phyloP scores from a whole-genome alignment of 2,797 vertebrate genomes.

The Ceryle rudis region DNA sequence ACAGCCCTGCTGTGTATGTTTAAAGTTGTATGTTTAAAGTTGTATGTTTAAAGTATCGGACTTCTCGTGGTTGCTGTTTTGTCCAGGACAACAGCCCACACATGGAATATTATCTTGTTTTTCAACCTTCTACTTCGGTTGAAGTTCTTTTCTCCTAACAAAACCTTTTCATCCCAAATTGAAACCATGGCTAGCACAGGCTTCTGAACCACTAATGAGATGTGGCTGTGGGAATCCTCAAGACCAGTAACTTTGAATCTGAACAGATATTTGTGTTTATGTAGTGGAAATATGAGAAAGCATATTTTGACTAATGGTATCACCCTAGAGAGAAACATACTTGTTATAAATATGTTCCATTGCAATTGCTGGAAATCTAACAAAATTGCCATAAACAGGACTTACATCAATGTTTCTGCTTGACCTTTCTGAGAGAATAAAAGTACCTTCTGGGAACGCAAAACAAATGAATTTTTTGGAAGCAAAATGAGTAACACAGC shows the following conservation, averaged over 20 bases:
- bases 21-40: background rate
- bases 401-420: constrained; percentile 77
- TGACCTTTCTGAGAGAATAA: constrained; percentile 73
- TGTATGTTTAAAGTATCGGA: background rate
- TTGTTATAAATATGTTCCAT: constrained; percentile 78
- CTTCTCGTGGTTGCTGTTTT: background rate
- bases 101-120: background rate
- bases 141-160: constrained; percentile 5
- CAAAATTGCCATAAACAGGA: constrained; percentile 70
- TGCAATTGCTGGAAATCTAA: constrained; percentile 74
- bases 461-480: constrained; percentile 72
- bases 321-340: constrained; percentile 70
- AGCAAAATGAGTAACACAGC: constrained; percentile 55
- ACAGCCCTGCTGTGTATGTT: background rate
- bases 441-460: constrained; percentile 74
- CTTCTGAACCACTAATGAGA: constrained; percentile 52
- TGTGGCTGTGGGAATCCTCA: constrained; percentile 71
- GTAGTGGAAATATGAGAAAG: constrained; percentile 76
- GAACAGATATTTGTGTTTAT: constrained; percentile 75
- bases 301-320: constrained; percentile 76
- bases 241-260: constrained; percentile 64
- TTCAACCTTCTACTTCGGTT: background rate
- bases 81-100: constrained; percentile 19
- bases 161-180: constrained; percentile 43
- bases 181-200: constrained; percentile 5